A percentile compares a stretch with the other conserved stretches of the same genome.
These are phyloP conservation scores for Tachuris rubrigastra DNA, from an alignment of 2,113 vertebrate genomes.

Conservation along the genomic window DNA sequence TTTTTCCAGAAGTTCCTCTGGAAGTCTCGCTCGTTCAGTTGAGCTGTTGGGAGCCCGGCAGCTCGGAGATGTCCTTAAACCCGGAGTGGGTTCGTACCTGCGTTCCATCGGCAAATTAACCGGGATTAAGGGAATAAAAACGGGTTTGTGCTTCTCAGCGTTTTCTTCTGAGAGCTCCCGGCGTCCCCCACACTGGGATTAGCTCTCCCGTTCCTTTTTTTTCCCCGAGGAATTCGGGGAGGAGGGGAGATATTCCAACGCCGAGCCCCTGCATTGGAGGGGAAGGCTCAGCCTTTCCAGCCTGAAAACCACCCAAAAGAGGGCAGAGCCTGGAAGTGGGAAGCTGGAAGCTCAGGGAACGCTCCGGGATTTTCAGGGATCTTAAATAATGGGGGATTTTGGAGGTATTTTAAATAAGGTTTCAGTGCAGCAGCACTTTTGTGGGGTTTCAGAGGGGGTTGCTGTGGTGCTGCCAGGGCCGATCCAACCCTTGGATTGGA, in stretches of 20 bases:
- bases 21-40: neutral
- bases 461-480: no score
- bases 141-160: neutral
- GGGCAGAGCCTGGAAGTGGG: no score
- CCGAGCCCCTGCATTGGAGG: no score
- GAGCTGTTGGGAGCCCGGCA: no score
- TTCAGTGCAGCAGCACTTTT: no score
- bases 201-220: neutral
- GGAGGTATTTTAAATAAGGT: no score
- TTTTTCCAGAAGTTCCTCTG: neutral
- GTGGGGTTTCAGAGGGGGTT: no score
- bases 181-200: neutral
- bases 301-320: neutral
- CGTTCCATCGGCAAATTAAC: neutral
- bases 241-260: neutral
- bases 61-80: neutral
- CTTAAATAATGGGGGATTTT: no score
- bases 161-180: no score
- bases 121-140: slow-evolving; percentile 27
- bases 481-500: no score
- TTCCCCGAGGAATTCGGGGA: neutral
- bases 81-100: no score
- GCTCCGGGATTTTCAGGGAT: neutral
- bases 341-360: neutral
- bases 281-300: neutral